Percentiles rank a stretch among this genome's conserved stretches.
These are phyloP conservation scores for Drosophila niveifrons DNA, from an alignment of 2,888 invertebrate species.

Conservation along the genomic window DNA sequence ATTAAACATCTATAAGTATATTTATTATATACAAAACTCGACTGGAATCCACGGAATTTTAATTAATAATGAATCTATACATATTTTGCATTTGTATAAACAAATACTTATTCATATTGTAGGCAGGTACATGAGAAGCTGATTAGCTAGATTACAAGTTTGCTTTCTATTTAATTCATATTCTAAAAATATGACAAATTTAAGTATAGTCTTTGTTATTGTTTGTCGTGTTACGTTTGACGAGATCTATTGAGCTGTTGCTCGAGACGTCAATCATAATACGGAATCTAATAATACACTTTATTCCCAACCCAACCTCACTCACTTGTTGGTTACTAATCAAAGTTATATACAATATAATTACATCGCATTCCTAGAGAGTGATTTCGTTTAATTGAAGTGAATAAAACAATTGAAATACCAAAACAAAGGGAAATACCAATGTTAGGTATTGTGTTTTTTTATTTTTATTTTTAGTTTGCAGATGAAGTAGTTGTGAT, in stretches of 20 bases:
- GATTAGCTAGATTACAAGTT: constrained; percentile 8
- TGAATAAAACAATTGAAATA: constrained; percentile 14
- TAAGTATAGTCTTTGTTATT: constrained; percentile 3
- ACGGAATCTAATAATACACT: constrained; percentile 20
- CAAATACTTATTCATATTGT: not conserved
- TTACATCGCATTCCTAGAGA: constrained; percentile 7
- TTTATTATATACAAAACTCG: not conserved
- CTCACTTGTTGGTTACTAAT: constrained; percentile 16
- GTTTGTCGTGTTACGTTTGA: constrained; percentile 2
- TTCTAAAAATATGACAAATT: constrained; percentile 1
- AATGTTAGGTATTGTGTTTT: not conserved
- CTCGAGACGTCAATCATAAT: constrained; percentile 21
- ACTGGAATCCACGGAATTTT: not conserved
- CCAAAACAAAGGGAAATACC: constrained; percentile 15
- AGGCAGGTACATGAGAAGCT: too few species aligned
- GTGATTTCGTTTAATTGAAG: constrained; percentile 5
- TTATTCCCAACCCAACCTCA: not conserved
- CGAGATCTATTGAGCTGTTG: constrained; percentile 7
- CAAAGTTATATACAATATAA: constrained; percentile 3
- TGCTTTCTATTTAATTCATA: constrained; percentile 14
- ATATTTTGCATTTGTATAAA: not conserved
- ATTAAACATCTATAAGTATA: not conserved
- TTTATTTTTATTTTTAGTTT: constrained; percentile 8
- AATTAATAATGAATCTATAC: not conserved
- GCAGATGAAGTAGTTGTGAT: constrained; percentile 10